Evolutionary conservation across 2,888 invertebrate genomes (phyloP).

Genomic region (Macrosiphum euphorbiae): DNA sequence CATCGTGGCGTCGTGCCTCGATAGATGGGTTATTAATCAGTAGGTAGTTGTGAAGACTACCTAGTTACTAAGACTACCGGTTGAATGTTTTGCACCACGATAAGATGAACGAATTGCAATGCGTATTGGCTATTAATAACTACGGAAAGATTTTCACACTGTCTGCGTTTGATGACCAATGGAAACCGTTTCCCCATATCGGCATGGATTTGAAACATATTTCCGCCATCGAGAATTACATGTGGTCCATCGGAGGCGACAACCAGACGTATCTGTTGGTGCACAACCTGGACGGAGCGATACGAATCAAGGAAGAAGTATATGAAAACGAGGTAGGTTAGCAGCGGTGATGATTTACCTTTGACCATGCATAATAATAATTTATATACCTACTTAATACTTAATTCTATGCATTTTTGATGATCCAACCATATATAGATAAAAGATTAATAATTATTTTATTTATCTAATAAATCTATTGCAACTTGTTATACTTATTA

Average conservation of each 20-base stretch:
- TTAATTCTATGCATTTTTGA: no score
- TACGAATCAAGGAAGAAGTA: constrained; percentile 88
- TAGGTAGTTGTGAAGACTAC: neutral
- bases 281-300: constrained; percentile 89
- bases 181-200: constrained; percentile 78
- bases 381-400: no score
- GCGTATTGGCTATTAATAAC: constrained; percentile 85
- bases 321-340: constrained; percentile 86
- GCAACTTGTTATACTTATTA: no score
- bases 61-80: no score
- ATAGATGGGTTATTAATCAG: neutral
- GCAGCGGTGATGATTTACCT: neutral
- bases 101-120: constrained; percentile 18
- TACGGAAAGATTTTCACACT: constrained; percentile 89
- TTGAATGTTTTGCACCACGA: constrained; percentile 69
- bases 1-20: neutral
- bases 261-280: constrained; percentile 94
- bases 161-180: constrained; percentile 84
- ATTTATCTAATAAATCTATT: no score
- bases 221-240: constrained; percentile 85
- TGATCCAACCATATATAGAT: no score
- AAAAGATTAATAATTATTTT: no score
- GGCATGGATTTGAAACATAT: constrained; percentile 89
- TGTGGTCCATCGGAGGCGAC: constrained; percentile 95
- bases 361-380: neutral